These are phyloP conservation scores for Paracanthobrama guichenoti DNA, from an alignment of 2,113 vertebrate genomes.

Conservation along the genomic window DNA sequence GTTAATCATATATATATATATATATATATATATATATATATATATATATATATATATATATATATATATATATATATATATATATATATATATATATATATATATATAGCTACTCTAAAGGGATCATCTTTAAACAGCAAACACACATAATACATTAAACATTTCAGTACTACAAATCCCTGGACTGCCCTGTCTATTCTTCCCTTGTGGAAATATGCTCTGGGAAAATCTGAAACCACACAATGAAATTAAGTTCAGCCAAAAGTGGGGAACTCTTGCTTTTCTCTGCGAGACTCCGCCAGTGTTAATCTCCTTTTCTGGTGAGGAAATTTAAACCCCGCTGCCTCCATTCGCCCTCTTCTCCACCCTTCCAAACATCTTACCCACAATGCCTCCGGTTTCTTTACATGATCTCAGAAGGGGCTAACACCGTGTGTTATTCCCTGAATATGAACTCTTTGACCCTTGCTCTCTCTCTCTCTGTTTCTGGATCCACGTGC, in stretches of 20 bases:
- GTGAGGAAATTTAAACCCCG: conserved; percentile 40
- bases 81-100: too few species aligned
- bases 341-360: not conserved
- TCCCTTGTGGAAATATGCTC: conserved; percentile 32
- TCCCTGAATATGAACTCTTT: conserved; percentile 42
- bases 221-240: conserved; percentile 51
- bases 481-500: conserved; percentile 6
- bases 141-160: not conserved
- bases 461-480: conserved; percentile 26
- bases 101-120: too few species aligned
- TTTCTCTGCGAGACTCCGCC: not conserved
- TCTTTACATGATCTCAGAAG: not conserved
- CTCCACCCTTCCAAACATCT: not conserved
- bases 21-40: too few species aligned
- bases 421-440: conserved; percentile 1
- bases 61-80: too few species aligned
- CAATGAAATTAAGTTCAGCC: conserved; percentile 50
- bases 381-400: not conserved
- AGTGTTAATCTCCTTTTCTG: conserved; percentile 28
- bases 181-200: not conserved
- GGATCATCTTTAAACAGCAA: not conserved
- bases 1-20: too few species aligned
- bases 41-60: too few species aligned
- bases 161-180: not conserved
- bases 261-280: conserved; percentile 33